phyloP scores from a whole-genome alignment of 2,888 invertebrate genomes.

The Drosophila buzzatii region DNA sequence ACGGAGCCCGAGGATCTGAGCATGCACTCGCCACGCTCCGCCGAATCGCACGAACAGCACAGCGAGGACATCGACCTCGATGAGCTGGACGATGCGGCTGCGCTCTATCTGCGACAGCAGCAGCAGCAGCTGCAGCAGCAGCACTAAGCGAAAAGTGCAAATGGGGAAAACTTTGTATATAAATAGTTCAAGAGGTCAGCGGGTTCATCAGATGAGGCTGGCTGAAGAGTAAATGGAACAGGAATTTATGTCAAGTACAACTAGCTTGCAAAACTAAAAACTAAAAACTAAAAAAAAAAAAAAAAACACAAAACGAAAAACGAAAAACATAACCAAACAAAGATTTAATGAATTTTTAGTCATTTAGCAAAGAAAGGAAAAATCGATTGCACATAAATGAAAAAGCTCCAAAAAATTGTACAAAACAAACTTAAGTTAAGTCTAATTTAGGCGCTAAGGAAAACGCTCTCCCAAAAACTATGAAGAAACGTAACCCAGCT shows the following conservation, averaged over 20 bases:
- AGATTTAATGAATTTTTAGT: conserved; percentile 31
- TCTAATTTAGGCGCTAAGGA: conserved; percentile 27
- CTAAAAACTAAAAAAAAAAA: conserved; percentile 16
- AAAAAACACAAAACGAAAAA: conserved; percentile 18
- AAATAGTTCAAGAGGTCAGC: conserved; percentile 31
- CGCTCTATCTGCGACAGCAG: conserved; percentile 86
- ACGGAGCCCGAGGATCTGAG: conserved; percentile 96
- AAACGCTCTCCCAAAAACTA: conserved; percentile 14
- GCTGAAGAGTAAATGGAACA: conserved; percentile 59
- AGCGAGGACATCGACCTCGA: conserved; percentile 86
- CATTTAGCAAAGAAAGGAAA: conserved; percentile 34
- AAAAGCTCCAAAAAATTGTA: conserved; percentile 63
- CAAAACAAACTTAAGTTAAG: conserved; percentile 65
- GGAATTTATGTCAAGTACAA: conserved; percentile 82
- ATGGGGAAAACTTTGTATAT: conserved; percentile 27
- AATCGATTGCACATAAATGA: conserved; percentile 70
- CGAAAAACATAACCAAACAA: conserved; percentile 12
- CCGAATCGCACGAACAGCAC: conserved; percentile 73
- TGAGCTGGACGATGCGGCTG: conserved; percentile 86
- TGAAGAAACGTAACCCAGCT: conserved; percentile 48
- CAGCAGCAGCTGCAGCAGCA: conserved; percentile 62
- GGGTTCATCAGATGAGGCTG: conserved; percentile 70
- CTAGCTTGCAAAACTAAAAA: conserved; percentile 35
- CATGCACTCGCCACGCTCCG: conserved; percentile 87
- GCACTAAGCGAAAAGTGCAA: conserved; percentile 45